A percentile compares a stretch with the other conserved stretches of the same genome.
phyloP scores from a whole-genome alignment of 2,797 vertebrate genomes.

The Cryptoblepharus egeriae region DNA sequence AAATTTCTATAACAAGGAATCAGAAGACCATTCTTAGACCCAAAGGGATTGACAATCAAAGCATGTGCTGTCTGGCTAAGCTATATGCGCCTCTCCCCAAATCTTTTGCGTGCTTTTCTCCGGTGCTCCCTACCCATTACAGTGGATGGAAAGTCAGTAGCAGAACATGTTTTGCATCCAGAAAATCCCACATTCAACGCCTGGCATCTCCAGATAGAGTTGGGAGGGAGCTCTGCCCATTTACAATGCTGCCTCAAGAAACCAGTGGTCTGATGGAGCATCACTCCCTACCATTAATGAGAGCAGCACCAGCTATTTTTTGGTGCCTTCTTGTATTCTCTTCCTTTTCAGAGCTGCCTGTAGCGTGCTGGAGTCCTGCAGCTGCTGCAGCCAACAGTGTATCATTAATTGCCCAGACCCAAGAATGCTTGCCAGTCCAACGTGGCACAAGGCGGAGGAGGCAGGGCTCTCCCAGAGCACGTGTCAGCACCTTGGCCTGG shows the following conservation, averaged over 20 bases:
- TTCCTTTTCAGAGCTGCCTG: neutral
- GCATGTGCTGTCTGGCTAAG: too few relatives aligned
- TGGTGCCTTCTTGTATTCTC: neutral
- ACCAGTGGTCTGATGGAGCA: too few relatives aligned
- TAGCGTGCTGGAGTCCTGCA: neutral
- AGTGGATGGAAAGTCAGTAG: neutral
- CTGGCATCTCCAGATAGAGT: too few relatives aligned
- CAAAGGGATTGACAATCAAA: too few relatives aligned
- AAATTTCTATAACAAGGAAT: too few relatives aligned
- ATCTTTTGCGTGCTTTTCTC: neutral
- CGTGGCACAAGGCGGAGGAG: conserved; percentile 19
- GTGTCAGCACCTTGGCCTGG: conserved; percentile 16
- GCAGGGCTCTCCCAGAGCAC: neutral
- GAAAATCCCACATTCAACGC: too few relatives aligned
- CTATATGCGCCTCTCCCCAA: too few relatives aligned
- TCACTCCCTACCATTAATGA: neutral
- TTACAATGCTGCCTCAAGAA: too few relatives aligned
- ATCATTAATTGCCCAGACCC: neutral
- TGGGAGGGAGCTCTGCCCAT: too few relatives aligned
- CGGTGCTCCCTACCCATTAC: too few relatives aligned
- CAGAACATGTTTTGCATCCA: neutral
- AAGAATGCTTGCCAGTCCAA: neutral
- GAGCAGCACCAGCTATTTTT: neutral
- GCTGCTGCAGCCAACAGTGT: neutral
- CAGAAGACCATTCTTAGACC: too few relatives aligned